Base-by-base conservation (phyloP, 2,113 vertebrate genomes). In the Coptodon rendalli region DNA sequence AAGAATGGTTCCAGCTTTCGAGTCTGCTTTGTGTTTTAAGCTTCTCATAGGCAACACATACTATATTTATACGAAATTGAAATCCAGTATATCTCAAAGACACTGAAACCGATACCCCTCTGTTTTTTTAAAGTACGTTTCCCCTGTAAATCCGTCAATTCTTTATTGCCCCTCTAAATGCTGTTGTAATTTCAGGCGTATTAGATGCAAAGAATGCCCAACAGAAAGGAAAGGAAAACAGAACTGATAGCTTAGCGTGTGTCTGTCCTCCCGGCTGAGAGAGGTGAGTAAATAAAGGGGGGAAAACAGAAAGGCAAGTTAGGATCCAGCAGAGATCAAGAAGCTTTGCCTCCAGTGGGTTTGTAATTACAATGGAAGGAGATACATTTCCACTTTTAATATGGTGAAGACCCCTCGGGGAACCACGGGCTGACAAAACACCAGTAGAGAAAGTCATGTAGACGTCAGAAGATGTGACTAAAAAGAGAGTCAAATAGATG, bases 321-420 rank as follows among this genome's bases (percentile, higher is more conserved):
- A 89, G 91, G 86, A 94, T 92, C 95, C 95, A 91, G 90, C 91
- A 61, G 92, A 93, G 93, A 95, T 95, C 92, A 95, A 95, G 93
- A 91, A 91, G 90, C 89, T 93, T 92, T 61, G 95, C 94, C 93
- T 95, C 91, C 93, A 93, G 94, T 93, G 89, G 80, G 83, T 92
- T 93, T 93, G 92, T 95, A 96, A 95, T 96, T 95, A 95, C 93
- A 92, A 93, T 92, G 89, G 92, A 92, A 94, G 93, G 89, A 71
- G 93, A 95, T 95, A 94, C 90, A 92, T 95, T 95, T 95, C 92
- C 88, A 92, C 86, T 93, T 85, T 94, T 94, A 95, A 94, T 95
- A 94, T 92, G 90, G 88, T 85, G 89, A 85, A 86, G 86, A 86
- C 91, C 88, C 90, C 93, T 82, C 34, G 63, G 86, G 89, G 73